These are phyloP conservation scores for Callithrix jacchus DNA, from an alignment of 2,113 vertebrate species.

Conservation along the genomic window DNA sequence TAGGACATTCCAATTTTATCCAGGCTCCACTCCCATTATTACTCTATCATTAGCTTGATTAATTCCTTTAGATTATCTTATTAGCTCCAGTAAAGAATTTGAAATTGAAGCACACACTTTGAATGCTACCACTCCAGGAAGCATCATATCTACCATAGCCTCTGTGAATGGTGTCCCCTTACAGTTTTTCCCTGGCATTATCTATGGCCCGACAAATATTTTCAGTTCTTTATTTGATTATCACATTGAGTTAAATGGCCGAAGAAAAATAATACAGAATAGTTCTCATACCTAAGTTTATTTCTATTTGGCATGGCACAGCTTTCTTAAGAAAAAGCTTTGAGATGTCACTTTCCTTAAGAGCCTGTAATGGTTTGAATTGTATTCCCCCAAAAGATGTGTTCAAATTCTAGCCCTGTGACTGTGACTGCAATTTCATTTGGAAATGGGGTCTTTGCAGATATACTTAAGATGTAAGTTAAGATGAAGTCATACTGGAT, in stretches of 20 bases:
- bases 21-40: background rate
- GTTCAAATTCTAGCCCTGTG: background rate
- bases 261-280: background rate
- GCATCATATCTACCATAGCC: background rate
- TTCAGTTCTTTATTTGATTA: background rate
- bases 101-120: background rate
- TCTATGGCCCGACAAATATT: background rate
- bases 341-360: background rate
- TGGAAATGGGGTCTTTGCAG: background rate
- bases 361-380: background rate
- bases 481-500: background rate
- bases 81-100: background rate
- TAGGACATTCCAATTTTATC: background rate
- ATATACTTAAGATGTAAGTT: background rate
- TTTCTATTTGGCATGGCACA: background rate
- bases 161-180: background rate
- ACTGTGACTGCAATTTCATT: background rate
- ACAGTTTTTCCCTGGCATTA: no score
- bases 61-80: background rate
- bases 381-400: background rate
- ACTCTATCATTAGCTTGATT: background rate
- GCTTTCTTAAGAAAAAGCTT: background rate
- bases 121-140: background rate
- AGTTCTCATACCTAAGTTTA: background rate
- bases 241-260: background rate